A percentile compares a stretch with the other conserved stretches of the same genome.
Conservation (phyloP, 2,113 vertebrate genomes). For the Osmerus mordax region DNA sequence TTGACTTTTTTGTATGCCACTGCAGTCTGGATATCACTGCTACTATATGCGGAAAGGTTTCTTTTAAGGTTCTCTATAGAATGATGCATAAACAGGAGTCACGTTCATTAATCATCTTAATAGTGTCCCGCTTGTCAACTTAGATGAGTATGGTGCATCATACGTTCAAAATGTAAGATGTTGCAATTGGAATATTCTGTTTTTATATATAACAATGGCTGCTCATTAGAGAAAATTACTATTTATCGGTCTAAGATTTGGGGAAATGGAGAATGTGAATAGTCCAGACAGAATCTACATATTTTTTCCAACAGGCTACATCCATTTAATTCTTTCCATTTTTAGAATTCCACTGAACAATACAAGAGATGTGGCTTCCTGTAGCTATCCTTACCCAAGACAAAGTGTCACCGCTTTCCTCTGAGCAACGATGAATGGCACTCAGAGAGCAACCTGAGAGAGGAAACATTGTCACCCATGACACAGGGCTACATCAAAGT, state of each 20-base stretch:
- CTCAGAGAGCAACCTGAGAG: conserved; percentile 43
- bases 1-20: conserved; percentile 71
- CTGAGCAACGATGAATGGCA: conserved; percentile 47
- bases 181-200: neutral
- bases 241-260: neutral
- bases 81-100: conserved; percentile 40
- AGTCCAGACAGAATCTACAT: conserved; percentile 4
- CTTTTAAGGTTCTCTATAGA: conserved; percentile 41
- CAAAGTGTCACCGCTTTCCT: conserved; percentile 47
- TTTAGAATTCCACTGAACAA: no score
- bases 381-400: conserved; percentile 32
- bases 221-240: no score
- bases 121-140: conserved; percentile 34
- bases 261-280: neutral
- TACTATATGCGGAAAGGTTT: conserved; percentile 49
- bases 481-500: conserved; percentile 66
- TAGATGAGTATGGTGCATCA: conserved; percentile 22
- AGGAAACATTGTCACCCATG: conserved; percentile 55
- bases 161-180: neutral
- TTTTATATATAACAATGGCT: neutral
- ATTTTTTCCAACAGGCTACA: no score
- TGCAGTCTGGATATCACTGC: conserved; percentile 60
- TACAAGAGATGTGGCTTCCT: conserved; percentile 1
- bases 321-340: no score
- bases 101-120: conserved; percentile 47